Evolutionary conservation across 2,888 invertebrate genomes (phyloP), one percentile per base, ranked within the genome.

Genomic region (Lasioglossum marginatum): DNA sequence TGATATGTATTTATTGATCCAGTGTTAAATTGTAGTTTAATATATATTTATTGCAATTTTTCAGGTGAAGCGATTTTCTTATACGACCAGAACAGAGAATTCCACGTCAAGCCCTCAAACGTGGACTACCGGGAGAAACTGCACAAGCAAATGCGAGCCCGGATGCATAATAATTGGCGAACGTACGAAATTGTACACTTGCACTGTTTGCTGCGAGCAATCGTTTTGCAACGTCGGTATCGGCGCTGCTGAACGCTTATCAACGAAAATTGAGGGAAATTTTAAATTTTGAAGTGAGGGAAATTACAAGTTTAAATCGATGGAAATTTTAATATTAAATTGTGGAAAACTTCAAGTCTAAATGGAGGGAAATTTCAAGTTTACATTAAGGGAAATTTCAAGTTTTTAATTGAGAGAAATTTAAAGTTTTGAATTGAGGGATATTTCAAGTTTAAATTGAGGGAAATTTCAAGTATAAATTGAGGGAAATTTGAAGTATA

Each of bases 151-250:
- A 92, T 98, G 98, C 95, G 98, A 98, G 91, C 97, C 98, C 0
- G 98, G 98, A 19, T 98, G 98, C 95, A 98, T 98, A 92, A 97
- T 98, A 76, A 98, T 98, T 89, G 98, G 98, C 0, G 98, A 98
- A 94, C 96, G 98, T 75, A 98, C 98, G 8, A 98, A 98, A 93
- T 95, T 98, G 1, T 98, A 98, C 95, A 97, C 98, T 23, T 98
- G 98, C 95, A 98, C 98, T 0, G 97, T 97, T 0, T 98, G 98
- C 93, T 98, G 98, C 94, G 97, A 97, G 88, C 96, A 96, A 16
- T 97, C 97, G 6, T 96, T 97, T 10, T 98, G 98, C 95, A 98
- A 98, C 95, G 96, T 96, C 63, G 98, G 98, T 27, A 97, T 97
- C 73, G 93, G 93, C n/a, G 92, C 92, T 37, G 94, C 93, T 77